A percentile compares a stretch with the other conserved stretches of the same genome.
These are phyloP conservation scores for Pterobdella sp. DNA, from an alignment of 2,888 invertebrate species.

Conservation along the genomic window DNA sequence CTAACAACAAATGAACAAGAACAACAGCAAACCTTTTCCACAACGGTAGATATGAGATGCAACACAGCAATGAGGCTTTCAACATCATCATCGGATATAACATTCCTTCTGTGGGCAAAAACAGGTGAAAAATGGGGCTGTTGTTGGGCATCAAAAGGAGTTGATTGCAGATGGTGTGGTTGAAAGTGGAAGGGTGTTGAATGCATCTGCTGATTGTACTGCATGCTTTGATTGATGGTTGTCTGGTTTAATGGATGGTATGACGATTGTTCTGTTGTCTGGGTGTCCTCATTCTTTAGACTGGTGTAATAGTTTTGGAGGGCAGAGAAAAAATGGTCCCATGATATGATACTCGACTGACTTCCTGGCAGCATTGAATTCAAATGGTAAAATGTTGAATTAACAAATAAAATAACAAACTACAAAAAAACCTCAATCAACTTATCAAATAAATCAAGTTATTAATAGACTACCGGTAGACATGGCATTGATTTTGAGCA, in stretches of 20 bases:
- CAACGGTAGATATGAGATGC: slow-evolving; percentile 67
- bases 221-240: not conserved
- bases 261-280: too few species aligned
- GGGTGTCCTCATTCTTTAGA: slow-evolving; percentile 53
- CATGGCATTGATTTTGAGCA: slow-evolving; percentile 63
- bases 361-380: slow-evolving; percentile 52
- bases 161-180: not conserved
- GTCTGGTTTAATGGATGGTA: too few species aligned
- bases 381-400: not conserved
- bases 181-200: not conserved
- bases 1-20: not conserved
- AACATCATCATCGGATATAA: slow-evolving; percentile 70
- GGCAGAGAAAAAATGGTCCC: slow-evolving; percentile 78
- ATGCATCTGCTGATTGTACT: not conserved
- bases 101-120: slow-evolving; percentile 43
- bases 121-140: slow-evolving; percentile 54
- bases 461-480: slow-evolving; percentile 1
- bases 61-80: slow-evolving; percentile 77
- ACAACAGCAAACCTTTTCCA: slow-evolving; percentile 49
- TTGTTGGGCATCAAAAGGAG: not conserved
- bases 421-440: not conserved
- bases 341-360: slow-evolving; percentile 58
- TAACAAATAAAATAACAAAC: not conserved
- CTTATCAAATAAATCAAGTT: not conserved
- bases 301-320: slow-evolving; percentile 58